A percentile compares a stretch with the other conserved stretches of the same genome.
These are phyloP conservation scores for Callithrix jacchus DNA, from an alignment of 2,113 vertebrate genomes.

Conservation along the genomic window DNA sequence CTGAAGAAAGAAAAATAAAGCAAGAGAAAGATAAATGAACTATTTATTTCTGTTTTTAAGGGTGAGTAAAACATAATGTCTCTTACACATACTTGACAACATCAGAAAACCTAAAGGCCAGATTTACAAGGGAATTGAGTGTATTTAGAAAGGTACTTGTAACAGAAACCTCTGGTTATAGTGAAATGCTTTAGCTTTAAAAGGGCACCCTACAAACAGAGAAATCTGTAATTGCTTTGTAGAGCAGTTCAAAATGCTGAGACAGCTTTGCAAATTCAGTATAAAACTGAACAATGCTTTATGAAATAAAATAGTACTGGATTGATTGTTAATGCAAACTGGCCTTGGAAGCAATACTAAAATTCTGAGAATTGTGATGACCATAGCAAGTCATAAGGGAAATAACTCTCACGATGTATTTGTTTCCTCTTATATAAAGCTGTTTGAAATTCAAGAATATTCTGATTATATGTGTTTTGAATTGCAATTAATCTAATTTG, in stretches of 20 bases:
- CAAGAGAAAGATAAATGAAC: constrained; percentile 4
- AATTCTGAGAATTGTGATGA: constrained; percentile 4
- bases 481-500: neutral
- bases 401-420: neutral
- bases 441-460: neutral
- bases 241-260: constrained; percentile 68
- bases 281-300: constrained; percentile 66
- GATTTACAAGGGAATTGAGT: constrained; percentile 57
- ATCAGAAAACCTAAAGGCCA: constrained; percentile 62
- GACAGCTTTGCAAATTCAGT: constrained; percentile 58
- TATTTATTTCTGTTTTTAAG: constrained; percentile 55
- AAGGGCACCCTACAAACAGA: constrained; percentile 56
- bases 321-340: constrained; percentile 64
- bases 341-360: constrained; percentile 26
- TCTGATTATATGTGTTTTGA: neutral
- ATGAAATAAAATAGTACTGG: neutral
- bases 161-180: constrained; percentile 72
- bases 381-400: neutral
- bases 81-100: constrained; percentile 53
- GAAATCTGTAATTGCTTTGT: constrained; percentile 74
- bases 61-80: constrained; percentile 54
- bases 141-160: constrained; percentile 60
- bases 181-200: constrained; percentile 66
- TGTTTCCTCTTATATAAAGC: neutral
- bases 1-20: constrained; percentile 42